Percentiles rank a stretch among this genome's conserved stretches.
Conservation (phyloP, 2,888 invertebrate genomes). For the Chydorus sphaericus region DNA sequence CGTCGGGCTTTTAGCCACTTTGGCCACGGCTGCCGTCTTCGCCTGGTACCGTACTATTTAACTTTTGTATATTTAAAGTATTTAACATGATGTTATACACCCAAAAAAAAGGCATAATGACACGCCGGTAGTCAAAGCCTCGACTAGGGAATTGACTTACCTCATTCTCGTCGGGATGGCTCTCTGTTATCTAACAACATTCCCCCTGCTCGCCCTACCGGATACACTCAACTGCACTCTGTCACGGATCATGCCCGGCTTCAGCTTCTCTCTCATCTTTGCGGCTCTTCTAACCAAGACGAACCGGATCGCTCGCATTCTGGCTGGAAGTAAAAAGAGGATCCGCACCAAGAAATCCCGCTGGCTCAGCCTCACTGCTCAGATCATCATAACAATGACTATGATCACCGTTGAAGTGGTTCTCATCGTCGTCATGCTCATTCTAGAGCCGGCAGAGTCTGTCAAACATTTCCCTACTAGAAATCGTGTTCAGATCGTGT, state of each 20-base stretch:
- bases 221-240: conserved; percentile 35
- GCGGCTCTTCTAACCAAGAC: conserved; percentile 60
- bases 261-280: conserved; percentile 57
- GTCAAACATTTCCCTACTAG: conserved; percentile 21
- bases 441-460: conserved; percentile 43
- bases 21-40: conserved; percentile 44
- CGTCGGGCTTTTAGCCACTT: conserved; percentile 46
- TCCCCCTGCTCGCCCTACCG: conserved; percentile 48
- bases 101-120: too few relatives aligned
- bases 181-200: conserved; percentile 42
- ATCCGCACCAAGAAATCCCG: conserved; percentile 50
- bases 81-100: too few relatives aligned
- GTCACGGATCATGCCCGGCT: conserved; percentile 41
- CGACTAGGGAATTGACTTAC: conserved; percentile 46
- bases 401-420: conserved; percentile 50
- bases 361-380: conserved; percentile 41
- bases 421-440: conserved; percentile 43
- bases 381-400: conserved; percentile 45
- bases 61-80: too few relatives aligned
- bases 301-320: conserved; percentile 56
- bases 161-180: conserved; percentile 46
- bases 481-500: conserved; percentile 41
- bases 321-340: conserved; percentile 53
- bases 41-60: too few relatives aligned
- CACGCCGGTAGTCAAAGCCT: conserved; percentile 62